Evolutionary conservation across 1,140 invertebrate species (phyloP).

Genomic region (Formica exsecta): DNA sequence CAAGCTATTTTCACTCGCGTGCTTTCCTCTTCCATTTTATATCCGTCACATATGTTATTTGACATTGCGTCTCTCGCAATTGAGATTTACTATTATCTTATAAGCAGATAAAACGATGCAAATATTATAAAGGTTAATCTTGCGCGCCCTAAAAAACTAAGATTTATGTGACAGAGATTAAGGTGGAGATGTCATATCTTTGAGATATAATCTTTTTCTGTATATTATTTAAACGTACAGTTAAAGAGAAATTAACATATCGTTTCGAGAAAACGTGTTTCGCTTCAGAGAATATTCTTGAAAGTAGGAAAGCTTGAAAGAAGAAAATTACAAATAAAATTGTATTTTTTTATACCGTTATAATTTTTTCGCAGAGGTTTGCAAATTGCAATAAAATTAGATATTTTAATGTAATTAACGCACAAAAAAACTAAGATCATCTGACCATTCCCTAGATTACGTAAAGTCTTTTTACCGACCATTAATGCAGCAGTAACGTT

Average conservation of each 20-base stretch:
- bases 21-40: not conserved
- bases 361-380: not conserved
- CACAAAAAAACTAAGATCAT: not conserved
- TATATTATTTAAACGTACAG: not conserved
- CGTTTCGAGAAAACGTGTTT: slow-evolving; percentile 9
- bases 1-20: slow-evolving; percentile 7
- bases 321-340: slow-evolving; percentile 3
- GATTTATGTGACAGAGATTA: slow-evolving; percentile 24
- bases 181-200: not conserved
- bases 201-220: not conserved
- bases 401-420: not conserved
- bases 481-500: slow-evolving; percentile 2
- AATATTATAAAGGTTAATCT: slow-evolving; percentile 15
- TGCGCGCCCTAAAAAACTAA: not conserved
- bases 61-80: slow-evolving; percentile 1
- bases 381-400: not conserved
- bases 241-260: slow-evolving; percentile 25
- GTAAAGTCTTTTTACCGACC: not conserved
- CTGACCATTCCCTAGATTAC: not conserved
- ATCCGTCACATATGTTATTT: slow-evolving; percentile 19
- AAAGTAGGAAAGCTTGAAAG: not conserved
- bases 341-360: not conserved
- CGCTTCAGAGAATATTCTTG: not conserved
- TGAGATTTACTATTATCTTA: slow-evolving; percentile 18
- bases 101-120: slow-evolving; percentile 18